Evolutionary conservation across 1,140 invertebrate species (phyloP), one percentile per base, ranked within the genome.

Genomic region (Drosophila cardini): DNA sequence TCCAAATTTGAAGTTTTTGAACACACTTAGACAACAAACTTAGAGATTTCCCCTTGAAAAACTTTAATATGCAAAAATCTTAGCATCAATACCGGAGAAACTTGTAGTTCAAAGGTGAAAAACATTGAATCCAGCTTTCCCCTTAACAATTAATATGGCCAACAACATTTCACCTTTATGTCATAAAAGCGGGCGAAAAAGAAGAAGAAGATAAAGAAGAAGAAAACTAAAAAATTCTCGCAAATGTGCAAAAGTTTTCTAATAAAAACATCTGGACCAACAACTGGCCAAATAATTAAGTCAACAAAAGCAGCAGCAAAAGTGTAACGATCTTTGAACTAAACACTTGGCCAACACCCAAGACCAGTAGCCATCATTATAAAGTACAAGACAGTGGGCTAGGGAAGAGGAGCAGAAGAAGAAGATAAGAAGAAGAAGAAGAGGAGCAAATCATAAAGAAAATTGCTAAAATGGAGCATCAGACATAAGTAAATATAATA

Each of bases 331-430:
- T 78, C 82, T 85, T 57, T 78, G 78, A 86, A 52, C 72, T 68
- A 52, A 38, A 60, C 50, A 58, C 32, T 30, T 16, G 48, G 34
- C 40, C 7, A 69, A 46, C 55, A 61, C 50, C 65, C 16, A 87
- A 86, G 68, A 82, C 83, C 83, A 42, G 83, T 87, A 76, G 83
- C 82, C 53, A 58, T 78, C 67, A 85, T 78, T 78, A 78, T 50
- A 18, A 46, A 18, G 15, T 15, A 18, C n/a, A 26, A 21, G 6
- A 10, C 13, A 4, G 18, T n/a, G 15, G 48, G 21, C 1, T 3
- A 18, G 26, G 2, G 1, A 30, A 4, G 7, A 4, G 26, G 42
- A 45, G n/a, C n/a, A 45, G 26, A 13, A 16, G 8, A 8, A 34
- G n/a, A 15, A 34, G n/a, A 11, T n/a, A 21, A n/a, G 26, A 26